Conservation (phyloP, 2,113 vertebrate species). For the Cygnus buccinator region DNA sequence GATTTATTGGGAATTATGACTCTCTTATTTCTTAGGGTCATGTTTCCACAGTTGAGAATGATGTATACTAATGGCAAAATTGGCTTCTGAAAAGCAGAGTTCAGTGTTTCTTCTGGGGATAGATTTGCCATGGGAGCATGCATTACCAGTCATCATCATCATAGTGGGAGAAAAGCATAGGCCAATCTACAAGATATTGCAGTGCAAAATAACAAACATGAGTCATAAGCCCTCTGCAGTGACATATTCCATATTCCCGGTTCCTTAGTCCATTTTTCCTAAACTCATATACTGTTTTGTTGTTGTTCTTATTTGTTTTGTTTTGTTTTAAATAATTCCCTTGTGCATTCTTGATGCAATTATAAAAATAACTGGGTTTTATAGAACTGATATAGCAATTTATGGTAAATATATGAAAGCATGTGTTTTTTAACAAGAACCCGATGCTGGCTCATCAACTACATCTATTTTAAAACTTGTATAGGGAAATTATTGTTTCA, state of each 20-base stretch:
- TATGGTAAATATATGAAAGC: not conserved
- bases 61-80: not conserved
- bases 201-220: not conserved
- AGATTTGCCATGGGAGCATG: not conserved
- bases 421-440: not conserved
- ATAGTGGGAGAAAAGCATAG: not conserved
- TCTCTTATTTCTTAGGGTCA: not conserved
- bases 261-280: not conserved
- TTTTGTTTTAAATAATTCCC: not conserved
- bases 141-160: fast-evolving
- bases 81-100: not conserved
- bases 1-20: not conserved
- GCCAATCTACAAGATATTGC: not conserved
- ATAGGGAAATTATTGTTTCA: not conserved
- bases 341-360: not conserved
- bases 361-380: not conserved
- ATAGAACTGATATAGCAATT: not conserved
- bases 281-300: fast-evolving
- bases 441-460: not conserved
- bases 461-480: not conserved
- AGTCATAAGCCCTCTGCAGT: not conserved
- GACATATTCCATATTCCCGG: fast-evolving
- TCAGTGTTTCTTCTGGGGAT: not conserved
- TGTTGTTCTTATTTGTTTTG: not conserved
- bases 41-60: not conserved